Evolutionary conservation across 2,888 invertebrate genomes (phyloP).

Genomic region (Osmoderma eremita): DNA sequence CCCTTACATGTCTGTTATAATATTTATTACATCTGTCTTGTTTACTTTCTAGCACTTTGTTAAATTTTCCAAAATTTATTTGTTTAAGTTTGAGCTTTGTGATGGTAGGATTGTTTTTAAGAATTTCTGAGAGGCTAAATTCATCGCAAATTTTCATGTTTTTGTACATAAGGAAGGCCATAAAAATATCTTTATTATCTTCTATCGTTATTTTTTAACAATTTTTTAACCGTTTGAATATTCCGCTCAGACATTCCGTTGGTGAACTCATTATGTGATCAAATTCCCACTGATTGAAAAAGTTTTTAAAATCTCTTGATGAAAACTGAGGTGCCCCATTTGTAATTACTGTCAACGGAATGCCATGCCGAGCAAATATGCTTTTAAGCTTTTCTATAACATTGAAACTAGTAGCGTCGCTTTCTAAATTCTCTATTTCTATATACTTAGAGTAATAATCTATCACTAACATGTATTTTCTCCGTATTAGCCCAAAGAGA

Average conservation of each 20-base stretch:
- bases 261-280: neutral
- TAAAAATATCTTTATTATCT: neutral
- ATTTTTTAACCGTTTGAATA: neutral
- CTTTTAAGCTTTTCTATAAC: neutral
- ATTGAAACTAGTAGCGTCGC: neutral
- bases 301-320: neutral
- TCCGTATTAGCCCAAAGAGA: neutral
- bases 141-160: too few relatives aligned
- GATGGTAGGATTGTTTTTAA: too few relatives aligned
- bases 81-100: too few relatives aligned
- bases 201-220: neutral
- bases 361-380: neutral
- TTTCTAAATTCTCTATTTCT: constrained; percentile 1
- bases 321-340: neutral
- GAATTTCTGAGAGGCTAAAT: too few relatives aligned
- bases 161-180: too few relatives aligned
- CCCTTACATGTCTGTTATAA: too few relatives aligned
- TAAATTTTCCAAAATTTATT: too few relatives aligned
- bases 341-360: too few relatives aligned
- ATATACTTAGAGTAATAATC: neutral
- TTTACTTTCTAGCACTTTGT: too few relatives aligned
- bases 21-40: too few relatives aligned
- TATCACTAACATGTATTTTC: neutral
- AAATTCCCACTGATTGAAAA: neutral
- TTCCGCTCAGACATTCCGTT: neutral